phyloP scores from a whole-genome alignment of 2,888 invertebrate genomes.

The Ormia ochracea region DNA sequence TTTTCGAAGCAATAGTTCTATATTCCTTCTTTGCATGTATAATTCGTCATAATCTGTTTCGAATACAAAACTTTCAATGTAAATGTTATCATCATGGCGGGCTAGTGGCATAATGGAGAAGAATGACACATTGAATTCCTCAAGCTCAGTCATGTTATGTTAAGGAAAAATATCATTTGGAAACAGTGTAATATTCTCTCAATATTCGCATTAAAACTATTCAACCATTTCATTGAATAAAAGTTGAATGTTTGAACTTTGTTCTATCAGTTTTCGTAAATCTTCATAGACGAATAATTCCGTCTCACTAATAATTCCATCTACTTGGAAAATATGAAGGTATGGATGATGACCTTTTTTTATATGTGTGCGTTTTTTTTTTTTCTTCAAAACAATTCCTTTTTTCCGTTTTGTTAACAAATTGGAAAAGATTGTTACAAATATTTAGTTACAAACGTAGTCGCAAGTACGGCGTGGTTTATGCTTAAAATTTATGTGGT shows the following conservation, averaged over 20 bases:
- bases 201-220: constrained; percentile 1
- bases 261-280: constrained; percentile 45
- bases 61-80: too few relatives aligned
- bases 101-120: too few relatives aligned
- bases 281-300: constrained; percentile 23
- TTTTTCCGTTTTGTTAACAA: constrained; percentile 19
- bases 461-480: constrained; percentile 26
- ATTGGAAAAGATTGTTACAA: constrained; percentile 51
- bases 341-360: neutral
- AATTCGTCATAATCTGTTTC: too few relatives aligned
- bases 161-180: neutral
- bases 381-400: neutral
- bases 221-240: constrained; percentile 32
- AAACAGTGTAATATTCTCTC: constrained; percentile 1
- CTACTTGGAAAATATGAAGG: constrained; percentile 43
- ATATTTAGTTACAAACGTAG: neutral
- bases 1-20: too few relatives aligned
- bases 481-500: constrained; percentile 53
- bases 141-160: too few relatives aligned
- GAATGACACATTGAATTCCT: too few relatives aligned
- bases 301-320: constrained; percentile 7
- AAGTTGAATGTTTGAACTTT: constrained; percentile 53
- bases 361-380: constrained; percentile 25
- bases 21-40: too few relatives aligned
- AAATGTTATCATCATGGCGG: too few relatives aligned